Base-by-base conservation (phyloP, 2,888 invertebrate genomes). In the Synergus laeviventris region DNA sequence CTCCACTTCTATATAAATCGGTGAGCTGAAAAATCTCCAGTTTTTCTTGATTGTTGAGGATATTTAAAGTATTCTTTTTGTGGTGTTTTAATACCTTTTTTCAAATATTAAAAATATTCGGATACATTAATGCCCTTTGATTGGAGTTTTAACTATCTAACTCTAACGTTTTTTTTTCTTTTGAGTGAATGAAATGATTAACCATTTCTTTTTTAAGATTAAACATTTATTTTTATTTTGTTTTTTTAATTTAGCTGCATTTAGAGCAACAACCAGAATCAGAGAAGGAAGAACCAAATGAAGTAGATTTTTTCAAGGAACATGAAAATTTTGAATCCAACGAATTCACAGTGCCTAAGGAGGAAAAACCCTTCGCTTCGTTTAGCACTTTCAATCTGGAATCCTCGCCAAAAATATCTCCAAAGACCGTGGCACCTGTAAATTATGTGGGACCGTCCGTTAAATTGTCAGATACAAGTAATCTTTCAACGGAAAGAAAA, bases 261-360 rank as follows among this genome's bases (percentile, higher is more conserved):
- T 91, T 97, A 91, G 95, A 96, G 64, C 93, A 93, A 21, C 91
- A 93, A 21, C 91, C 91, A 73, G 95, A 95, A 85, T 92, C 92
- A 81, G 90, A 89, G 60, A 92, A 92, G 49, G 92, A 92, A 85
- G 95, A 95, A 86, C 94, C 95, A 87, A 93, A 93, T 82, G 97
- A 97, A 92, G 94, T 95, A 83, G 98, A 99, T 92, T 99, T 98
- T 93, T 98, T 98, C 92, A 95, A 95, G 78, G 96, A 97, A 91
- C 95, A 94, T 93, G 94, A 93, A 85, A 91, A 91, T 78, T 90
- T 91, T 74, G 86, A 88, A 56, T 78, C 76, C 59, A 78, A 83
- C 14, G 83, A 85, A 75, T 80, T 82, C 75, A 76, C n/a, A 77
- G 82, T 83, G 82, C 84, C 84, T 83, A 39, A 7, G 1, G 81